phyloP scores from a whole-genome alignment of 1,140 invertebrate species.

The Limonius californicus region DNA sequence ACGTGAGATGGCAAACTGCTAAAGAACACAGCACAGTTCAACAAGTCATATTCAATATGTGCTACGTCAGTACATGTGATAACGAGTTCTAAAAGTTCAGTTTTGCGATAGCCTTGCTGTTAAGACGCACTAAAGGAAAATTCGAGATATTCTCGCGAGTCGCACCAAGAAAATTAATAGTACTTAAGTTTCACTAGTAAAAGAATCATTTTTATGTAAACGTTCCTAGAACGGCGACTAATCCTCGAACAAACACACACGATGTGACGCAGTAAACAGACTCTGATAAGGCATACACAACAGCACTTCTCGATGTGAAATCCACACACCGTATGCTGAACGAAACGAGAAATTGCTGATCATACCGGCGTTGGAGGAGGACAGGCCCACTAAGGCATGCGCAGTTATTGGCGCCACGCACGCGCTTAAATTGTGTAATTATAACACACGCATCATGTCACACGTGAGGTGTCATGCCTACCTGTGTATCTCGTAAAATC shows the following conservation, averaged over 20 bases:
- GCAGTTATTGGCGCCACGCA: slow-evolving; percentile 38
- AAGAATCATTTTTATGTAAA: no score
- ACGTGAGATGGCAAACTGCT: slow-evolving; percentile 20
- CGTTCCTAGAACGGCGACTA: no score
- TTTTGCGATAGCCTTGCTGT: slow-evolving; percentile 5
- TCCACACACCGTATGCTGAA: slow-evolving; percentile 23
- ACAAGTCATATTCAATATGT: slow-evolving; percentile 30
- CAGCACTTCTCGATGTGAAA: neutral
- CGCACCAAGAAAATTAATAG: no score
- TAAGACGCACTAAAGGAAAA: slow-evolving; percentile 21
- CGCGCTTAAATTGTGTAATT: slow-evolving; percentile 38
- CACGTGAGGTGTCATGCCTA: slow-evolving; percentile 27
- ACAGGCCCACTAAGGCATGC: slow-evolving; percentile 39
- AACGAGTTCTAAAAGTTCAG: slow-evolving; percentile 17
- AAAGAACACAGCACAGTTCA: slow-evolving; percentile 26
- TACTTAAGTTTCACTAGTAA: no score
- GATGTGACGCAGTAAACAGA: slow-evolving; percentile 8
- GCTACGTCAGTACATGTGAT: slow-evolving; percentile 16
- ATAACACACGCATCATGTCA: slow-evolving; percentile 31
- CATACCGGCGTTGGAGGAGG: slow-evolving; percentile 31
- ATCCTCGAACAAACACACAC: neutral
- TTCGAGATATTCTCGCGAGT: neutral
- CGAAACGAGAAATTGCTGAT: slow-evolving; percentile 12
- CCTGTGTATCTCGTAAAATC: neutral
- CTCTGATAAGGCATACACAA: neutral